phyloP scores from a whole-genome alignment of 2,797 vertebrate genomes.

The Vipera latastei region DNA sequence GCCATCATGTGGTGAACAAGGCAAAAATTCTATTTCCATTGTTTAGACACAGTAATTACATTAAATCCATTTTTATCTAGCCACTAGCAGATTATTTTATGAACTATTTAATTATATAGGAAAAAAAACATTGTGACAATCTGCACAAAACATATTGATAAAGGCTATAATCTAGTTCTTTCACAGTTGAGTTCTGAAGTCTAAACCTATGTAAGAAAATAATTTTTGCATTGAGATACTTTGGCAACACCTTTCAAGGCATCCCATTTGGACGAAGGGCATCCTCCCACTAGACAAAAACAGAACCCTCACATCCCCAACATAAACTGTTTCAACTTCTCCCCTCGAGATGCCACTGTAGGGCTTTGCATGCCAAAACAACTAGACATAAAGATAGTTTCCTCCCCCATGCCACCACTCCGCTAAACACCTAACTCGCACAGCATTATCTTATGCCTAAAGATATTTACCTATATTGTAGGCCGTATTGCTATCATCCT shows the following conservation, averaged over 20 bases:
- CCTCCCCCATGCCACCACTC: too few species aligned
- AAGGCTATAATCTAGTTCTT: background rate
- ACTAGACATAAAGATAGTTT: too few species aligned
- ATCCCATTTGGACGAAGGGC: background rate
- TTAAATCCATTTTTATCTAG: background rate
- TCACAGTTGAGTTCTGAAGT: background rate
- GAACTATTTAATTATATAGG: background rate
- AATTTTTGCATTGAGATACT: background rate
- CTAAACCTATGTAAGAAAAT: background rate
- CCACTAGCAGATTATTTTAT: background rate
- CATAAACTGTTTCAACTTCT: too few species aligned
- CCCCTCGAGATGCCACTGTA: too few species aligned
- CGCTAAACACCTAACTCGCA: too few species aligned
- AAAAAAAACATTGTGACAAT: background rate
- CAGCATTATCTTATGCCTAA: too few species aligned
- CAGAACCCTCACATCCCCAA: too few species aligned
- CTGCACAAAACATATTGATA: background rate
- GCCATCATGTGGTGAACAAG: constrained; percentile 41
- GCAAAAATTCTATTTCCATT: background rate
- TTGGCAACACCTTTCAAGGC: background rate
- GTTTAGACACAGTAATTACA: background rate
- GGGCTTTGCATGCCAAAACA: too few species aligned
- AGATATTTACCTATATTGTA: too few species aligned
- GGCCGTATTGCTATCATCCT: too few species aligned
- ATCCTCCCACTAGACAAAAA: too few species aligned